Percentiles rank a stretch among this genome's conserved stretches.
phyloP scores from a whole-genome alignment of 2,888 invertebrate genomes.

The Eilema caniola region DNA sequence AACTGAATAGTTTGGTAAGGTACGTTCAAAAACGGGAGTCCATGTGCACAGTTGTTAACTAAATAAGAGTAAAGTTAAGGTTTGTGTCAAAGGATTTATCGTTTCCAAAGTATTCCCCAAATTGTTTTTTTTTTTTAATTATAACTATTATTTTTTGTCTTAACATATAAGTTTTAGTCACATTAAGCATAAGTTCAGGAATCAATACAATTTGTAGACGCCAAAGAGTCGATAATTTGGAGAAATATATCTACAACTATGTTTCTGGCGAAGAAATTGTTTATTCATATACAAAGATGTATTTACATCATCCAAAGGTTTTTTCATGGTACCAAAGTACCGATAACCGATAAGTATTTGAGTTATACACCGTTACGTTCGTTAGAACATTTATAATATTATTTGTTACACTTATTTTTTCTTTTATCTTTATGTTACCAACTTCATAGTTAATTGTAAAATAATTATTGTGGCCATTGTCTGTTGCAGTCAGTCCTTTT shows the following conservation, averaged over 20 bases:
- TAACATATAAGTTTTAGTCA: constrained; percentile 81
- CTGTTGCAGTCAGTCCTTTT: constrained; percentile 69
- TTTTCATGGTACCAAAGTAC: constrained; percentile 47
- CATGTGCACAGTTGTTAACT: constrained; percentile 86
- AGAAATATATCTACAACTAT: constrained; percentile 33
- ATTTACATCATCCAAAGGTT: constrained; percentile 57
- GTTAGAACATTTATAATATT: constrained; percentile 58
- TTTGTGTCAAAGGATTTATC: constrained; percentile 87
- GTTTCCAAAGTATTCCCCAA: constrained; percentile 88
- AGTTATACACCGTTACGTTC: constrained; percentile 52
- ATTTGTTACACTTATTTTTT: constrained; percentile 65
- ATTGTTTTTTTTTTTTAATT: constrained; percentile 70
- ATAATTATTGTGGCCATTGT: constrained; percentile 79
- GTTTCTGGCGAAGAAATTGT: constrained; percentile 48
- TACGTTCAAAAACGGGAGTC: constrained; percentile 74
- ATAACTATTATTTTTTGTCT: constrained; percentile 64
- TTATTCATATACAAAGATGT: constrained; percentile 46
- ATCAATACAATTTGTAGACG: constrained; percentile 70
- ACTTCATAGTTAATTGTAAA: constrained; percentile 68
- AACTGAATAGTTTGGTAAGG: constrained; percentile 70
- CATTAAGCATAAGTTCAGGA: constrained; percentile 75
- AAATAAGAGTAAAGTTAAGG: constrained; percentile 81
- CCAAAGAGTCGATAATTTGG: constrained; percentile 75
- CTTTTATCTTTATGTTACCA: constrained; percentile 79
- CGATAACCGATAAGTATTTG: constrained; percentile 45